These are phyloP conservation scores for Xestia sexstrigata DNA, from an alignment of 2,888 invertebrate species.

Conservation along the genomic window DNA sequence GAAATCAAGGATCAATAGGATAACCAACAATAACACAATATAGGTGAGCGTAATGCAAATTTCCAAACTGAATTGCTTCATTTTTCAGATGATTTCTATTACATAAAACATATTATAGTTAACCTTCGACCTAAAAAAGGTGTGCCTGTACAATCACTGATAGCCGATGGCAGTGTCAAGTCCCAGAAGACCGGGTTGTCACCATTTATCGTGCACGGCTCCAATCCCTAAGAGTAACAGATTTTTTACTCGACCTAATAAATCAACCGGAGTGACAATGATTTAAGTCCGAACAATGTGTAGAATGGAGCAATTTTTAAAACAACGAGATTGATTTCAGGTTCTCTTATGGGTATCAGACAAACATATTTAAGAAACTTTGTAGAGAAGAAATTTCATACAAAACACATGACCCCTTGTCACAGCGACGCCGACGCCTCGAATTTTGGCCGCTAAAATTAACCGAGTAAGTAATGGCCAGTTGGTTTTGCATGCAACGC, in stretches of 20 bases:
- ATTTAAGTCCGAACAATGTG: slow-evolving; percentile 7
- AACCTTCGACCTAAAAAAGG: background rate
- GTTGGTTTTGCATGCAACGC: background rate
- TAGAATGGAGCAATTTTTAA: slow-evolving; percentile 12
- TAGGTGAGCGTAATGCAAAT: too few relatives aligned
- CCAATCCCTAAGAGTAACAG: slow-evolving; percentile 25
- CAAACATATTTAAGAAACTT: background rate
- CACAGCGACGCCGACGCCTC: background rate
- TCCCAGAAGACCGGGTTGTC: slow-evolving; percentile 28
- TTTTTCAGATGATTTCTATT: too few relatives aligned
- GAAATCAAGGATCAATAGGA: too few relatives aligned
- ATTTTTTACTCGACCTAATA: slow-evolving; percentile 49
- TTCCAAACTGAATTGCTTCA: background rate
- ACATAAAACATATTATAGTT: too few relatives aligned
- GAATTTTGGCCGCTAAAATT: background rate
- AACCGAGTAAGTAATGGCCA: background rate
- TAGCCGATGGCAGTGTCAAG: background rate
- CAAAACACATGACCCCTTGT: background rate
- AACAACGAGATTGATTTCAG: background rate
- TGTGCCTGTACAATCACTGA: background rate
- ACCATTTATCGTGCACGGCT: slow-evolving; percentile 35
- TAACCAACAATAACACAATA: too few relatives aligned
- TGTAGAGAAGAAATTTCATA: background rate
- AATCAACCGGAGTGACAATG: slow-evolving; percentile 41
- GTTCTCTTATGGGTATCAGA: background rate